Conservation (phyloP, 2,113 vertebrate genomes). For the Chloroceryle aenea region DNA sequence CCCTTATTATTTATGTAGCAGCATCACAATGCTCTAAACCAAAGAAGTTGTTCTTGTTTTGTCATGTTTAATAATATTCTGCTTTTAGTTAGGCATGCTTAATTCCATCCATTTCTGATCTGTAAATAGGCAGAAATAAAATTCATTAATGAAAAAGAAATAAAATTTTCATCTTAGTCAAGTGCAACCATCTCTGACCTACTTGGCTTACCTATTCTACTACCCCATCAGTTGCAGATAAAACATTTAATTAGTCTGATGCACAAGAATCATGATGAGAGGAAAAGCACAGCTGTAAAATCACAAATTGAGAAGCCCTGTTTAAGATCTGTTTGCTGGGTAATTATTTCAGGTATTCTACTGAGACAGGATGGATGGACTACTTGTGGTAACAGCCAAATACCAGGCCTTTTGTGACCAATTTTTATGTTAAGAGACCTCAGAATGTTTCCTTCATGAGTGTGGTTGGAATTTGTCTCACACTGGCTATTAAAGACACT, state of each 20-base stretch:
- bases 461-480: neutral
- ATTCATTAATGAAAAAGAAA: neutral
- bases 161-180: neutral
- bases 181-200: neutral
- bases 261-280: neutral
- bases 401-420: neutral
- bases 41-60: neutral
- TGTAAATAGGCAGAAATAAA: neutral
- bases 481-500: neutral
- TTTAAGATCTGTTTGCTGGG: neutral
- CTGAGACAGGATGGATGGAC: neutral
- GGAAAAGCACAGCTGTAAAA: neutral
- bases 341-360: neutral
- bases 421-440: neutral
- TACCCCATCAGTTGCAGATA: neutral
- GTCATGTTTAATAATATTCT: conserved; percentile 11
- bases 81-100: conserved; percentile 6
- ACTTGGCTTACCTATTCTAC: neutral
- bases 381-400: neutral
- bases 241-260: neutral
- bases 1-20: neutral
- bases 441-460: neutral
- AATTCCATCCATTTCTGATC: conserved; percentile 33
- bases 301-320: neutral
- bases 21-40: neutral